Base-by-base conservation (phyloP, 2,888 invertebrate species). In the Andrena flavipes region DNA sequence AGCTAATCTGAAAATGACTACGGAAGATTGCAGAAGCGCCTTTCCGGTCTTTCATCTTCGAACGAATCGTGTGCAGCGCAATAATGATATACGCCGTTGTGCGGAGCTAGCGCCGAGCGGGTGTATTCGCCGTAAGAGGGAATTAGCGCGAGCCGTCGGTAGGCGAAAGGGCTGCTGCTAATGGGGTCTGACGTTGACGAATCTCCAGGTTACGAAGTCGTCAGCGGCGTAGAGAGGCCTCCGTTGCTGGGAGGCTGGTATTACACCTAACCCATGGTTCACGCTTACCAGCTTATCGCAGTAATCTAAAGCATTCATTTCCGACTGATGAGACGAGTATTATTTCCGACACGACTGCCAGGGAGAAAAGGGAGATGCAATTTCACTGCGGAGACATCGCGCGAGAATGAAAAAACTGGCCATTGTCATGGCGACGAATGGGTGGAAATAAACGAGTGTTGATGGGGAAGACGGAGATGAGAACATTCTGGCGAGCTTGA, bases 121-220 rank as follows among this genome's bases (percentile, higher is more conserved):
- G 51, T 63, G 48, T 60, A 75, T 77, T 76, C 73, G 48, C 73
- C 62, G 78, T 69, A 76, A 73, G 87, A 83, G 86, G 85, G 90
- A 88, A 90, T 91, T 91, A 90, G 87, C 86, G 85, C 86, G 82
- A 68, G 85, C 80, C 77, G 82, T 85, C 87, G 79, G 84, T 82
- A 76, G 84, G 84, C 84, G 84, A 84, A 42, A 82, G 87, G 86
- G 84, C 84, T 79, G 78, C 80, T 77, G 88, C 90, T 92, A 92
- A 92, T 92, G 87, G 91, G 92, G 89, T 92, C 90, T 89, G 92
- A 92, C 91, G 80, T 91, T 92, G 92, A 92, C 91, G 92, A 88
- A 92, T 91, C 88, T 91, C 74, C 86, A 86, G 89, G 90, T 90
- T 90, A 88, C 89, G 78, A 87, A 90, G 89, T 90, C 91, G 90